Conservation (phyloP, 2,888 invertebrate genomes). For the Apotomis betuletana region DNA sequence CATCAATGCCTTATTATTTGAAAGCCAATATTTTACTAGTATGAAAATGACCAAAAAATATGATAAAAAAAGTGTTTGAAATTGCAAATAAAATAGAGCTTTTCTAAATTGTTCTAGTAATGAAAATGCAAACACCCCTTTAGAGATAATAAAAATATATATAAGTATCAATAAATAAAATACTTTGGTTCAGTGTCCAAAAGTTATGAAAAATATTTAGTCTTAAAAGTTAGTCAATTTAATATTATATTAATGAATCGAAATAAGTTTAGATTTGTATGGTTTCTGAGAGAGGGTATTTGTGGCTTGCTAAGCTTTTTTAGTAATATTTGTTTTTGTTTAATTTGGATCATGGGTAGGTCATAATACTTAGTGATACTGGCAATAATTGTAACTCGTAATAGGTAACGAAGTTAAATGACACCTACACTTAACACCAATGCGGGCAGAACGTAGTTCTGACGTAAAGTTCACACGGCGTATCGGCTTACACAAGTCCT, state of each 20-base stretch:
- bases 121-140: slow-evolving; percentile 57
- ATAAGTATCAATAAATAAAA: slow-evolving; percentile 48
- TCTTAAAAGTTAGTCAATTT: slow-evolving; percentile 75
- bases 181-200: slow-evolving; percentile 71
- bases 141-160: slow-evolving; percentile 48
- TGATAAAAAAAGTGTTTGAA: slow-evolving; percentile 58
- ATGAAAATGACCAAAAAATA: slow-evolving; percentile 72
- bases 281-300: slow-evolving; percentile 61
- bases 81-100: slow-evolving; percentile 64
- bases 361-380: slow-evolving; percentile 57
- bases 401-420: slow-evolving; percentile 37
- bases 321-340: slow-evolving; percentile 75
- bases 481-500: slow-evolving; percentile 21
- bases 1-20: slow-evolving; percentile 64
- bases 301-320: slow-evolving; percentile 64
- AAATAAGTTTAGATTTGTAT: slow-evolving; percentile 71
- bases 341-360: slow-evolving; percentile 75
- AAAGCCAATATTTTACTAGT: slow-evolving; percentile 58
- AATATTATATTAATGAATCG: slow-evolving; percentile 62
- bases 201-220: slow-evolving; percentile 67
- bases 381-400: slow-evolving; percentile 39
- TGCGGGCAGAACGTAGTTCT: slow-evolving; percentile 17
- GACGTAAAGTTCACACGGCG: slow-evolving; percentile 10
- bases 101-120: slow-evolving; percentile 65
- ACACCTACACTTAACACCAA: slow-evolving; percentile 40